Conservation (phyloP, 2,113 vertebrate genomes). For the Rhinichthys klamathensis region DNA sequence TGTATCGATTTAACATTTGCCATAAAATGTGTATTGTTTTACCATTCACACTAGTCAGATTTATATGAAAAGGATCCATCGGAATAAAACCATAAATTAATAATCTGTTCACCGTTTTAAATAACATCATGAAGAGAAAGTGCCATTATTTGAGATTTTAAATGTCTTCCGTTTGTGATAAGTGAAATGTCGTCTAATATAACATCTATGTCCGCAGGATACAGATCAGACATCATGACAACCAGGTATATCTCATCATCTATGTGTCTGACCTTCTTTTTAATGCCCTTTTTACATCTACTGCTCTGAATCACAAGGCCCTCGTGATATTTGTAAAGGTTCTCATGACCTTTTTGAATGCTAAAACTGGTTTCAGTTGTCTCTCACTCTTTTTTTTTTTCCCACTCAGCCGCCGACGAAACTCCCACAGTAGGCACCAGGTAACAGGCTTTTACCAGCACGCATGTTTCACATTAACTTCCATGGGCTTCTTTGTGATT, state of each 20-base stretch:
- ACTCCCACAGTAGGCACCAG: constrained; percentile 97
- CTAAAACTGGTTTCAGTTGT: constrained; percentile 56
- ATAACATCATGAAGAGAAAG: not conserved
- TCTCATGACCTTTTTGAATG: constrained; percentile 39
- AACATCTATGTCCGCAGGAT: constrained; percentile 47
- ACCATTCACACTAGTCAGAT: not conserved
- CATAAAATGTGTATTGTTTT: not conserved
- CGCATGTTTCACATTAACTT: not conserved
- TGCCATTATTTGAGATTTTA: not conserved
- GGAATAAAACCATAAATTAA: not conserved
- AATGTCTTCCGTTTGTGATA: not conserved
- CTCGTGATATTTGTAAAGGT: constrained; percentile 18
- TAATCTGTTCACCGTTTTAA: not conserved
- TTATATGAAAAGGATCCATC: not conserved
- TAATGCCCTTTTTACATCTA: not conserved
- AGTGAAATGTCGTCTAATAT: constrained; percentile 13
- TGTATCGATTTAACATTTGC: not conserved
- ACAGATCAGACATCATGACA: constrained; percentile 59
- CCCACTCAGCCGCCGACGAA: constrained; percentile 88
- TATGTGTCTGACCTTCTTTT: constrained; percentile 20
- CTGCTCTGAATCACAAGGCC: constrained; percentile 13
- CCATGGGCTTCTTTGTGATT: constrained; percentile 26
- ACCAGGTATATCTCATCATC: constrained; percentile 46
- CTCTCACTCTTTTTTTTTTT: constrained; percentile 72
- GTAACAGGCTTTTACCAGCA: constrained; percentile 69